These are phyloP conservation scores for Entomyzon cyanotis DNA, from an alignment of 2,113 vertebrate species.

Conservation along the genomic window DNA sequence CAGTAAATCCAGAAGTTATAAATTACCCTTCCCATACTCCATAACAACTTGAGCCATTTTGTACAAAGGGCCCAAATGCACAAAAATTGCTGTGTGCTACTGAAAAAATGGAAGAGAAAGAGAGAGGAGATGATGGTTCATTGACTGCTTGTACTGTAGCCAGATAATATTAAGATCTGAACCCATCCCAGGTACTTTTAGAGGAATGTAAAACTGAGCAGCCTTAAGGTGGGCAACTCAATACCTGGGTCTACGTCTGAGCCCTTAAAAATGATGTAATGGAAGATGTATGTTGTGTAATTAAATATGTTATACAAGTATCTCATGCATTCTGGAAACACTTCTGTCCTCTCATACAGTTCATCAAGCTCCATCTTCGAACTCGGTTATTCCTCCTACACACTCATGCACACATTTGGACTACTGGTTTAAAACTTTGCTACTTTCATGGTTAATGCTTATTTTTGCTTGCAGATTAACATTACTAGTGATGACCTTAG, in stretches of 20 bases:
- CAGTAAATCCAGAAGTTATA: background rate
- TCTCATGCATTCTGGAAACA: background rate
- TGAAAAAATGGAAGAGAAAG: background rate
- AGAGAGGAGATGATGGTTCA: background rate
- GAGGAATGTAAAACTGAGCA: background rate
- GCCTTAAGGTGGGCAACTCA: background rate
- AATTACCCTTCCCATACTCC: background rate
- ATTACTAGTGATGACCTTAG: background rate
- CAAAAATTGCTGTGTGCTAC: background rate
- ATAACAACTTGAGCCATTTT: background rate
- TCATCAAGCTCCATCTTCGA: background rate
- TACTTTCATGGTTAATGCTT: background rate
- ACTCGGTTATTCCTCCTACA: fast-evolving
- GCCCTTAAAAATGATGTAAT: background rate
- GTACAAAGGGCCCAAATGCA: background rate
- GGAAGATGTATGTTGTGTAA: background rate
- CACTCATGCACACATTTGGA: background rate
- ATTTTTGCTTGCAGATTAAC: background rate
- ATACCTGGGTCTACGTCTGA: background rate
- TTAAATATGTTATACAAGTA: background rate
- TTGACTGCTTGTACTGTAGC: background rate
- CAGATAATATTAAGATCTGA: background rate
- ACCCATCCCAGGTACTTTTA: background rate
- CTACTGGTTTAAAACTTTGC: background rate
- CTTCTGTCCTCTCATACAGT: background rate